Evolutionary conservation across 2,113 vertebrate species (phyloP).

Genomic region (Caranx melampygus): DNA sequence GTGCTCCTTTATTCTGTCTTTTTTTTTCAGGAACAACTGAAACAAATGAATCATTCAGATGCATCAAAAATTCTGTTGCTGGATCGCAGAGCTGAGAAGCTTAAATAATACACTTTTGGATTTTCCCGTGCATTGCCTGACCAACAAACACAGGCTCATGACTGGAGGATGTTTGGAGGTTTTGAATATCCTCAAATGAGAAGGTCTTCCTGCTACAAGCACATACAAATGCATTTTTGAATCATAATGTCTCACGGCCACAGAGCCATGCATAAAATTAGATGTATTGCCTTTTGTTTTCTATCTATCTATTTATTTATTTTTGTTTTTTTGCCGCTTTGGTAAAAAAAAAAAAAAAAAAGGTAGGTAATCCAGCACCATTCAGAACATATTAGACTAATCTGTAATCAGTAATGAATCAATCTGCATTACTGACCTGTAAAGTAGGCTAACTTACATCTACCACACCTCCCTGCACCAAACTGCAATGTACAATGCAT

Average conservation of each 20-base stretch:
- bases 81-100: background rate
- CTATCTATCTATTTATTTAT: background rate
- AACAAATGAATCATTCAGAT: constrained; percentile 48
- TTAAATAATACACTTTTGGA: constrained; percentile 25
- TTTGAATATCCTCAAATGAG: constrained; percentile 4
- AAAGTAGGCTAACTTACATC: too few species aligned
- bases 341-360: constrained; percentile 8
- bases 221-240: constrained; percentile 7
- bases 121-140: background rate
- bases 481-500: too few species aligned
- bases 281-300: background rate
- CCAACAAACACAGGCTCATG: background rate
- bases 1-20: background rate
- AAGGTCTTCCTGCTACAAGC: background rate
- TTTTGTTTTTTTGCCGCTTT: background rate
- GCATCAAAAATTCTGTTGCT: constrained; percentile 19
- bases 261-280: constrained; percentile 4
- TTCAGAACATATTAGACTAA: too few species aligned
- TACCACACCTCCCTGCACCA: too few species aligned
- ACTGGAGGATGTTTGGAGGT: background rate
- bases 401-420: too few species aligned
- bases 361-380: background rate
- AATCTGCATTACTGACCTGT: too few species aligned
- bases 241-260: background rate
- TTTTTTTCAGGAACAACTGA: constrained; percentile 4